phyloP scores from a whole-genome alignment of 2,888 invertebrate species.

The Hemithea aestivaria region DNA sequence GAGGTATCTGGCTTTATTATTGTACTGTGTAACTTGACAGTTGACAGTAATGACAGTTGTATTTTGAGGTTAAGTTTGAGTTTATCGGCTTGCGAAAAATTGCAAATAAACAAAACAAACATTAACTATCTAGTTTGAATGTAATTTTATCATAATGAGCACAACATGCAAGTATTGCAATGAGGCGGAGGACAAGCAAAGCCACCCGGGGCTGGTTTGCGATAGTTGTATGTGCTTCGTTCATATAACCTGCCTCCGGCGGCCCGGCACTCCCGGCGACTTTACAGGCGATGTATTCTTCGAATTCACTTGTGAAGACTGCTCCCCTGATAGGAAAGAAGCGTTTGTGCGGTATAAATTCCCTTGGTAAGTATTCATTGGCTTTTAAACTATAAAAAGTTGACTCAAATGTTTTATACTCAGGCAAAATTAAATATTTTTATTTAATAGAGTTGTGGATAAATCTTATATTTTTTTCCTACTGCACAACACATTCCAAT shows the following conservation, averaged over 20 bases:
- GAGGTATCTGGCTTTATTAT: too few species aligned
- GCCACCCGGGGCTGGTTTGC: conserved; percentile 81
- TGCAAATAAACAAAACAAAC: conserved; percentile 2
- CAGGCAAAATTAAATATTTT: too few species aligned
- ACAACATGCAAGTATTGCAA: conserved; percentile 80
- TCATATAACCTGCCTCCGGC: conserved; percentile 83
- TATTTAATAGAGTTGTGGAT: too few species aligned
- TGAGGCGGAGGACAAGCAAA: conserved; percentile 71
- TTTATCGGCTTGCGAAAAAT: too few species aligned
- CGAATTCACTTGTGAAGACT: conserved; percentile 83
- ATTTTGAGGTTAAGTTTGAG: conserved; percentile 1
- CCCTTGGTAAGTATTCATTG: conserved; percentile 80
- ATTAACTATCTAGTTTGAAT: not conserved
- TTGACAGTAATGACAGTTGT: not conserved
- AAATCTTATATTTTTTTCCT: too few species aligned
- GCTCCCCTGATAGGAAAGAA: conserved; percentile 79
- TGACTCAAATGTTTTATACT: too few species aligned
- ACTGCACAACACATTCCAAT: too few species aligned
- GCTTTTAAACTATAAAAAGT: too few species aligned
- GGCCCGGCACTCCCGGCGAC: conserved; percentile 84
- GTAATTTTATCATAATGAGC: conserved; percentile 12
- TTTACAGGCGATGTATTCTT: conserved; percentile 88
- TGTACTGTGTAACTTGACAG: too few species aligned
- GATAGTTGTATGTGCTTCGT: conserved; percentile 78
- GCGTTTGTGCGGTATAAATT: conserved; percentile 81